These are phyloP conservation scores for Isoperla grammatica DNA, from an alignment of 2,888 invertebrate genomes.

Conservation along the genomic window DNA sequence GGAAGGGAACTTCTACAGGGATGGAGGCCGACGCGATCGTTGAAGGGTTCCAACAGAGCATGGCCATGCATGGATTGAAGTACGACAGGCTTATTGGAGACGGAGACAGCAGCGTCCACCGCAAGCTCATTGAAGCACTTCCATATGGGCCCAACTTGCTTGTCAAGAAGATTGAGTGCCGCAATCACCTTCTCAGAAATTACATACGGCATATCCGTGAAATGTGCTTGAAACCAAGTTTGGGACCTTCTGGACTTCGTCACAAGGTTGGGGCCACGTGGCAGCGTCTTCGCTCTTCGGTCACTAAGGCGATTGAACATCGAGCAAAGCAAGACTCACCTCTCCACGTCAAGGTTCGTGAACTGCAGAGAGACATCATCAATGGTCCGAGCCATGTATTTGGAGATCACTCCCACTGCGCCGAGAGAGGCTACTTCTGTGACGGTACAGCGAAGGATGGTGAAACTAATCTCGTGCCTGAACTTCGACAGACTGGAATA, in stretches of 20 bases:
- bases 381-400: conserved; percentile 27
- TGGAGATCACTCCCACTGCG: conserved; percentile 21
- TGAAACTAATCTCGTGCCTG: conserved; percentile 8
- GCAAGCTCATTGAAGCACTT: conserved; percentile 15
- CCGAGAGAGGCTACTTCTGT: conserved; percentile 21
- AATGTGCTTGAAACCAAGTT: conserved; percentile 4
- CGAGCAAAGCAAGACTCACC: neutral
- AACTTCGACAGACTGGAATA: conserved; percentile 6
- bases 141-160: conserved; percentile 15
- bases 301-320: conserved; percentile 16
- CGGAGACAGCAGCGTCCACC: conserved; percentile 19
- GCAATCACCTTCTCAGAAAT: conserved; percentile 18
- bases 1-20: conserved; percentile 3
- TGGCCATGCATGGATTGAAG: conserved; percentile 20
- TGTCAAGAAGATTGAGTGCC: conserved; percentile 15
- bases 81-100: conserved; percentile 21
- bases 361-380: conserved; percentile 2
- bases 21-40: conserved; percentile 17
- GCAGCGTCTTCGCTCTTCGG: conserved; percentile 13
- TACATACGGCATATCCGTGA: conserved; percentile 8
- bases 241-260: conserved; percentile 3
- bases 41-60: conserved; percentile 25
- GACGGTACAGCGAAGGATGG: conserved; percentile 15
- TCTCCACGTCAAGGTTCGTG: neutral
- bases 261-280: neutral